phyloP scores from a whole-genome alignment of 2,888 invertebrate genomes.

The Isotomurus palustris region DNA sequence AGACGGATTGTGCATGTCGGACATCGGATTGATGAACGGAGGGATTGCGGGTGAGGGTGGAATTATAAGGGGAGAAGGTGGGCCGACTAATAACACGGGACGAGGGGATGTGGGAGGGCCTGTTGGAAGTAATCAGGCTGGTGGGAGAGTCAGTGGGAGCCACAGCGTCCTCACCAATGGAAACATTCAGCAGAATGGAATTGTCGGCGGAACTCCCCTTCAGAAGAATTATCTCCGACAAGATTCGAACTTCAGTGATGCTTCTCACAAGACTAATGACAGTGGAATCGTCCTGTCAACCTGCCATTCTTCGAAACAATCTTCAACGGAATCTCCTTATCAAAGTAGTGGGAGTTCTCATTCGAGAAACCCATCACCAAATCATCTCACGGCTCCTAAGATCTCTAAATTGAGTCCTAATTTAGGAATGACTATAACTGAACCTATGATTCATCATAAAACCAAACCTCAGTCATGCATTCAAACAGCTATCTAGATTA shows the following conservation, averaged over 20 bases:
- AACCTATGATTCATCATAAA: no score
- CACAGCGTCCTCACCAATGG: conserved; percentile 7
- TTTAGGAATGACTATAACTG: no score
- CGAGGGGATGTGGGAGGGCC: conserved; percentile 15
- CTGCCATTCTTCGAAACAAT: conserved; percentile 20
- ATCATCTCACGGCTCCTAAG: no score
- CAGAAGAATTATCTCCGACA: conserved; percentile 39
- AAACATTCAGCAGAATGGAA: conserved; percentile 15
- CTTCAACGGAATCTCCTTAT: conserved; percentile 3
- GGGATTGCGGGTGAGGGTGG: neutral
- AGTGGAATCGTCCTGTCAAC: conserved; percentile 46
- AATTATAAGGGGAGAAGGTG: neutral
- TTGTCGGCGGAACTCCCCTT: conserved; percentile 19
- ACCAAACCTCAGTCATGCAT: no score
- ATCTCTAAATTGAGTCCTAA: no score
- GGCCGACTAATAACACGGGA: conserved; percentile 3
- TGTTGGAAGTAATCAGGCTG: conserved; percentile 15
- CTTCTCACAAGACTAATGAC: conserved; percentile 45
- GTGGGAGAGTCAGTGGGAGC: neutral
- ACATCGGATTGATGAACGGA: conserved; percentile 22
- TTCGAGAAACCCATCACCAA: no score
- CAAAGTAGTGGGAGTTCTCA: no score
- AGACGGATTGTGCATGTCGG: conserved; percentile 30
- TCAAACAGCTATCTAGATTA: no score
- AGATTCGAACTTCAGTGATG: conserved; percentile 47